A percentile compares a stretch with the other conserved stretches of the same genome.
Evolutionary conservation across 2,113 vertebrate genomes (phyloP).

Genomic region (Toxotes chatareus): DNA sequence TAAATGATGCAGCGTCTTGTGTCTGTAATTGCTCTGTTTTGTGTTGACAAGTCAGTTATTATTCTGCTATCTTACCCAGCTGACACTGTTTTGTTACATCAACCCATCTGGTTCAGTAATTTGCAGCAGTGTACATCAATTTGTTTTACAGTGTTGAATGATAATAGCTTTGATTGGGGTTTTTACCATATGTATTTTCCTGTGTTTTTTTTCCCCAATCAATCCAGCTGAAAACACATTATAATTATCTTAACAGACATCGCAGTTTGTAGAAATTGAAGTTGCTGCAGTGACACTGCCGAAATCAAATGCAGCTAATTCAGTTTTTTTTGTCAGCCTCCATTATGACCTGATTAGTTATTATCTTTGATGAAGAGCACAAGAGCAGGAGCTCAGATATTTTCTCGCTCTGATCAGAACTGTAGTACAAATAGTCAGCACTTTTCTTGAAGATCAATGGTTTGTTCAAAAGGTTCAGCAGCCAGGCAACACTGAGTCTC

Average conservation of each 20-base stretch:
- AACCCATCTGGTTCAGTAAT: constrained; percentile 1
- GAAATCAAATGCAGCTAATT: constrained; percentile 11
- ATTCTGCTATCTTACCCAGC: background rate
- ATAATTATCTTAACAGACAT: no score
- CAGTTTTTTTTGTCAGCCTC: background rate
- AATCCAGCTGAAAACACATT: background rate
- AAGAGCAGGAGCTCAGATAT: background rate
- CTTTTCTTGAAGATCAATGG: background rate
- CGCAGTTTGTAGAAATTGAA: no score
- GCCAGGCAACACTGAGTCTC: background rate
- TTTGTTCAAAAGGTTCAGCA: constrained; percentile 13
- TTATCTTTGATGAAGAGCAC: background rate
- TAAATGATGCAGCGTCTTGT: constrained; percentile 36
- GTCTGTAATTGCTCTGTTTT: constrained; percentile 45
- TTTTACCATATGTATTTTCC: background rate
- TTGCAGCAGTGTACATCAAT: background rate
- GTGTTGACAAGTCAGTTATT: constrained; percentile 35
- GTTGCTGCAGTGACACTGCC: no score
- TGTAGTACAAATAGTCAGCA: background rate
- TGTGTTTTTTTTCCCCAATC: background rate
- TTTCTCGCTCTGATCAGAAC: background rate
- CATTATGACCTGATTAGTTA: background rate
- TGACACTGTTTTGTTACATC: background rate
- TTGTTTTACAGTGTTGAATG: no score
- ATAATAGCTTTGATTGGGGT: background rate